Evolutionary conservation across 2,797 vertebrate species (phyloP).

Genomic region (Anomalospiza imberbis): DNA sequence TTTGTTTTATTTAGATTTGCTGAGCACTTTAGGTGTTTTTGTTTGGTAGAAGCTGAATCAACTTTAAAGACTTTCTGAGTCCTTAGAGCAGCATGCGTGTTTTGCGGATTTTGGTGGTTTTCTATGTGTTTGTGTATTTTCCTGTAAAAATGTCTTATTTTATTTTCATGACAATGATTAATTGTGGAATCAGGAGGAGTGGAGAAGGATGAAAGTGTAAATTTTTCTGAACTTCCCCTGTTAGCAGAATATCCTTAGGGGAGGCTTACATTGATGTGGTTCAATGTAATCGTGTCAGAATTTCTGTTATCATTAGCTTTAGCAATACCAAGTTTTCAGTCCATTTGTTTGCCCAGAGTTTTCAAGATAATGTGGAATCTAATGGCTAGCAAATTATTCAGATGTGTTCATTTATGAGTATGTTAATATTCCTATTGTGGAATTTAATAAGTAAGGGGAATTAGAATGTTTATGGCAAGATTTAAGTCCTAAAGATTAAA

Average conservation of each 20-base stretch:
- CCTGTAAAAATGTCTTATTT: not conserved
- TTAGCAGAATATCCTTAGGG: not conserved
- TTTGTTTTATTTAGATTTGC: not conserved
- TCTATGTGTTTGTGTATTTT: not conserved
- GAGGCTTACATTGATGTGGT: not conserved
- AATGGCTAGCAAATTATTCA: not conserved
- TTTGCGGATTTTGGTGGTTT: not conserved
- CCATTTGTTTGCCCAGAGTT: not conserved
- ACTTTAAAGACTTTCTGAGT: not conserved
- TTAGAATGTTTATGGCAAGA: not conserved
- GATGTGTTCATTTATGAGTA: not conserved
- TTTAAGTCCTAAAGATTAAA: not conserved
- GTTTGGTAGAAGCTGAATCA: not conserved
- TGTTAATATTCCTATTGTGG: not conserved
- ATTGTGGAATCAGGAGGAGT: not conserved
- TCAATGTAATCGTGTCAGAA: not conserved
- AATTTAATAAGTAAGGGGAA: not conserved
- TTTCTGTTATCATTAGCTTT: not conserved
- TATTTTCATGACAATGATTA: not conserved
- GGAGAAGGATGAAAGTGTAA: not conserved
- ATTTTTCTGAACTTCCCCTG: not conserved
- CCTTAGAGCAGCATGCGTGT: rapidly evolving
- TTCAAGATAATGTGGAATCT: too few species aligned
- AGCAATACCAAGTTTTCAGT: not conserved
- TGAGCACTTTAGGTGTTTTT: not conserved